These are phyloP conservation scores for Cladorhizidae sp. DNA, from an alignment of 37 sponge, comb jelly and placozoan genomes.

Conservation along the genomic window DNA sequence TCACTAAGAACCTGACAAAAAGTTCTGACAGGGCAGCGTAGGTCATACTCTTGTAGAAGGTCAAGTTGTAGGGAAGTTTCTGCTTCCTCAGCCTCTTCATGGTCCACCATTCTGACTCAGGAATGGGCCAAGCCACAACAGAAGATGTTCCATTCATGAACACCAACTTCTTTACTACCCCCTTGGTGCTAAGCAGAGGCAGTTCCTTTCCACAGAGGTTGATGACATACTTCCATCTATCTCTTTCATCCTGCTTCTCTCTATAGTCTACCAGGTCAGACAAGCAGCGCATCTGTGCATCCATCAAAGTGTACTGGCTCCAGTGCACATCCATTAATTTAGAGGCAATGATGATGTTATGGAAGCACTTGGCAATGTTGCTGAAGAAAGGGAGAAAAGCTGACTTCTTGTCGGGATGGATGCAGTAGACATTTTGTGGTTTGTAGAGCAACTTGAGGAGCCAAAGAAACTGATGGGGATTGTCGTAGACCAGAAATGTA, in stretches of 20 bases:
- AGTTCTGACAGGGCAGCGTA: constrained; percentile 9
- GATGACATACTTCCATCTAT: constrained; percentile 55
- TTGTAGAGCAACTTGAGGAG: constrained; percentile 27
- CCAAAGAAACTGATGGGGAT: constrained; percentile 22
- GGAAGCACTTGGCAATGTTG: constrained; percentile 19
- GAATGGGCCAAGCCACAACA: not conserved
- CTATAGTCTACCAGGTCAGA: constrained; percentile 4
- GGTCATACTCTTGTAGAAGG: constrained; percentile 14
- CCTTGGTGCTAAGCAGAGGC: constrained; percentile 56
- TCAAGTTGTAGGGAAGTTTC: not conserved
- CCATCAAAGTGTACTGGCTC: constrained; percentile 15
- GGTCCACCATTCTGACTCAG: not conserved
- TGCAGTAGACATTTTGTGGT: constrained; percentile 44
- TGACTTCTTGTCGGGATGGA: constrained; percentile 33
- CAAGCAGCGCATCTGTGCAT: constrained; percentile 40
- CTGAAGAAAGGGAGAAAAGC: not conserved
- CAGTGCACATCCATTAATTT: constrained; percentile 10
- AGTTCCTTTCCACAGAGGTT: constrained; percentile 62
- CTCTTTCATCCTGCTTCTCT: not conserved
- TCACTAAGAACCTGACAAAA: constrained; percentile 2
- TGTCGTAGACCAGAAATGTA: constrained; percentile 8
- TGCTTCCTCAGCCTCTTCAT: not conserved
- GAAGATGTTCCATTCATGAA: constrained; percentile 17
- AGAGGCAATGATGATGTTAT: constrained; percentile 20
- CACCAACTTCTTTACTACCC: constrained; percentile 36